Evolutionary conservation across 2,797 vertebrate species (phyloP), one percentile per base, ranked within the genome.

Genomic region (Notamacropus eugenii): DNA sequence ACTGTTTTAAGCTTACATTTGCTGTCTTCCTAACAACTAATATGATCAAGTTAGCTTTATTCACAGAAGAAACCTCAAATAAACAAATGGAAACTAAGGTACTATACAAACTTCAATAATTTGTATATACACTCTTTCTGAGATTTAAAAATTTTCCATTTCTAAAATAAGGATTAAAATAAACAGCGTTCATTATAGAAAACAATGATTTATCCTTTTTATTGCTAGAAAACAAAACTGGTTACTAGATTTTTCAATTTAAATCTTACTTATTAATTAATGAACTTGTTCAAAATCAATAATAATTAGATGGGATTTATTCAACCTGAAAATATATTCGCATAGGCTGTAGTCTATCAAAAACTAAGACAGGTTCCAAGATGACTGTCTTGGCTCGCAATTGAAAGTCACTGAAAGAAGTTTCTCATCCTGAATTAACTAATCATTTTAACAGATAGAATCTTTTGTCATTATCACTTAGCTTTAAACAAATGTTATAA

Each of bases 191-290:
- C 31, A 62, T 3, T 34, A 34, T 4, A 28, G 31, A 62, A 62
- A 62, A 62, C 11, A 62, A 34, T 13, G 29, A 34, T 62, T 62
- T 31, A 12, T 34, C 59, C 12, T 34, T 62, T 62, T 34, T 1
- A 13, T 22, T 91, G n/a, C 31, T 24, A 27, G 29, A 50, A 95
- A 92, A 93, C 13, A 91, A 12, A 54, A 34, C n/a, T 13, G 92
- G 46, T n/a, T 94, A 50, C 24, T 56, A 8, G 54, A 54, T 46
- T 93, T 52, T 57, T 87, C 22, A 93, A 94, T 55, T 28, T 46
- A 92, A 87, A 56, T 31, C 11, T 62, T 90, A 90, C 19, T 94
- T 58, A 94, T 90, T 95, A 55, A 96, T 96, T 50, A 94, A 46
- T 57, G 55, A n/a, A 3, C 93, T 94, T 52, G 90, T n/a, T 34